Evolutionary conservation across 2,888 invertebrate species (phyloP).

Genomic region (Clitarchus hookeri): DNA sequence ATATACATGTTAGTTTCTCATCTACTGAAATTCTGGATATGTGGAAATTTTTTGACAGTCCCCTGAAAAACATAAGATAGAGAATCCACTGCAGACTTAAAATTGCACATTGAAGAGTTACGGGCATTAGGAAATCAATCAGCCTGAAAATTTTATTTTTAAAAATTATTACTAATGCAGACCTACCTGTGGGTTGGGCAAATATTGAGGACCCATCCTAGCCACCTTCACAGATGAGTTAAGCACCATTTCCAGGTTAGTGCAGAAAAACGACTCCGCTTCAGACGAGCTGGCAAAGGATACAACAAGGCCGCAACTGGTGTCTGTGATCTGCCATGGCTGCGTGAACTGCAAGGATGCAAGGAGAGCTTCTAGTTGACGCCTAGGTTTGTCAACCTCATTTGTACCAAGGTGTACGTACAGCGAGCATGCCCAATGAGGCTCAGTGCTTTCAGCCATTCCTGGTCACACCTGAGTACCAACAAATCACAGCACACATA

Average conservation of each 20-base stretch:
- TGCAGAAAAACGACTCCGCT: not conserved
- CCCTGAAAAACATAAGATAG: too few relatives aligned
- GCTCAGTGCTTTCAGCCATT: not conserved
- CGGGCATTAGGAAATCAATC: too few relatives aligned
- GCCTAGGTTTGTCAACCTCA: not conserved
- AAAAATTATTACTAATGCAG: too few relatives aligned
- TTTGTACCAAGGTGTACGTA: not conserved
- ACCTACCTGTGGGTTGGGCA: not conserved
- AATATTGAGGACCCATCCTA: not conserved
- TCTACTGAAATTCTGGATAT: too few relatives aligned
- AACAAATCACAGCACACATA: too few relatives aligned
- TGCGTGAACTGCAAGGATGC: not conserved
- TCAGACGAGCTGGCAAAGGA: not conserved
- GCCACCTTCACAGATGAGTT: not conserved
- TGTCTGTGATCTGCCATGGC: not conserved
- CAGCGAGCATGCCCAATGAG: not conserved
- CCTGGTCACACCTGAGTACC: too few relatives aligned
- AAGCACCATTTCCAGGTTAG: not conserved
- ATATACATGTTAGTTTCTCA: too few relatives aligned
- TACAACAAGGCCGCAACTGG: not conserved
- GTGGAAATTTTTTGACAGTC: too few relatives aligned
- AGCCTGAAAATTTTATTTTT: too few relatives aligned
- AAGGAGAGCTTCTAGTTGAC: not conserved
- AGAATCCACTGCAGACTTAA: too few relatives aligned
- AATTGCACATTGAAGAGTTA: too few relatives aligned